Evolutionary conservation across 1,140 invertebrate species (phyloP), one percentile per base, ranked within the genome.

Genomic region (Mizuhopecten yessoensis): DNA sequence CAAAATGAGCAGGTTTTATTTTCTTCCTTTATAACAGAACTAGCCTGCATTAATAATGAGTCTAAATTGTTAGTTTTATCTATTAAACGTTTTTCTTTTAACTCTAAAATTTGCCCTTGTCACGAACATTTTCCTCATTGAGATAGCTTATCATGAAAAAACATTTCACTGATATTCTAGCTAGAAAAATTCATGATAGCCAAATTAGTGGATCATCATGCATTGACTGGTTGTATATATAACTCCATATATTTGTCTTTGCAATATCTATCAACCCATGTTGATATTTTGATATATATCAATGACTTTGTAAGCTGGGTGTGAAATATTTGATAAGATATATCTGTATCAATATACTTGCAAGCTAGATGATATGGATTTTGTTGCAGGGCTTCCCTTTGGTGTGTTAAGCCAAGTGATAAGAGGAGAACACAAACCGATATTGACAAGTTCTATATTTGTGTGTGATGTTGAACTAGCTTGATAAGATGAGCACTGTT

Each of bases 1-100:
- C 57, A 75, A 75, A 75, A 75, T 75, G 57, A 75, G 29, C 57
- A 75, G 57, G 57, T 75, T 75, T 75, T 75, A 75, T 75, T 75
- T 75, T 75, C 57, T 75, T 75, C 57, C 11, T 29, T 75, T 75
- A 75, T 75, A 29, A 9, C 29, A n/a, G 17, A 75, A 75, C 7
- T 75, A 5, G 3, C 23, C n/a, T 75, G 23, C n/a, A 17, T 75
- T 75, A 29, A 75, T 29, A 75, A 75, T 75, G 57, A 75, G 57
- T 75, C 29, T 75, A 75, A 75, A 75, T 75, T 5, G 57, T 75
- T 75, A 29, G 57, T 29, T 10, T 75, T 75, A 29, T 75, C 57
- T 75, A 75, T 75, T 75, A 29, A 75, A 75, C 23, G n/a, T n/a
- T 75, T 75, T 75, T 29, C n/a, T 29, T 75, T n/a, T n/a, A 23